phyloP scores from a whole-genome alignment of 2,797 vertebrate species.

The Oophaga sylvatica region DNA sequence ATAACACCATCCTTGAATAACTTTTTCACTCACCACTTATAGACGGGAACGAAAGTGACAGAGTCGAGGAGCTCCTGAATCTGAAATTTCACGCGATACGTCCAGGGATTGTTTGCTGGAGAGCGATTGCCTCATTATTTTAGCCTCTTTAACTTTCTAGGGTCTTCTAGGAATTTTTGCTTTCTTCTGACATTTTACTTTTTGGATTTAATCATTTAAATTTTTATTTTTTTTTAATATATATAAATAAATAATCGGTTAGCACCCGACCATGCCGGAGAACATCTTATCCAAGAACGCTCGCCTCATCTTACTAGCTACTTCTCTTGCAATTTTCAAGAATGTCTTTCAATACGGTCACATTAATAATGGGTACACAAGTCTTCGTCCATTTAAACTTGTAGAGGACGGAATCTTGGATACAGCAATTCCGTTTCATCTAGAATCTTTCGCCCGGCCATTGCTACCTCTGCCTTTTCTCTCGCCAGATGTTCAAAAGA shows the following conservation, averaged over 20 bases:
- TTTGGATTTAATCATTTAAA: background rate
- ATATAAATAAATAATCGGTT: no score
- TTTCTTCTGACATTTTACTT: background rate
- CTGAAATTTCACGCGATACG: slow-evolving; percentile 65
- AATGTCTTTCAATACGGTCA: background rate
- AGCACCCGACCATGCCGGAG: no score
- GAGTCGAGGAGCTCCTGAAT: slow-evolving; percentile 63
- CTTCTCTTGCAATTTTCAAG: background rate
- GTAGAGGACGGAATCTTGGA: background rate
- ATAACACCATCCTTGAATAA: slow-evolving; percentile 75
- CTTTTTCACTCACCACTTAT: slow-evolving; percentile 71
- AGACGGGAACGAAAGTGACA: slow-evolving; percentile 68
- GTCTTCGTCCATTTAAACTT: background rate
- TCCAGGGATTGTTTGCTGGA: slow-evolving; percentile 56
- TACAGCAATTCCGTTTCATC: background rate
- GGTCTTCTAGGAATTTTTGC: slow-evolving; percentile 11
- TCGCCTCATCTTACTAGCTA: background rate
- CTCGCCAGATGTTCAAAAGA: slow-evolving; percentile 43
- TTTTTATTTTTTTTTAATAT: no score
- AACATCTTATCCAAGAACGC: no score
- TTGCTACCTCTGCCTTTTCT: slow-evolving; percentile 43
- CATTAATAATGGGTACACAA: background rate
- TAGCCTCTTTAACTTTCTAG: slow-evolving; percentile 52
- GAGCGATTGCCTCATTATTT: slow-evolving; percentile 51
- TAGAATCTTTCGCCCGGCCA: background rate